These are phyloP conservation scores for Erythrolamprus reginae DNA, from an alignment of 2,113 vertebrate genomes.

Conservation along the genomic window DNA sequence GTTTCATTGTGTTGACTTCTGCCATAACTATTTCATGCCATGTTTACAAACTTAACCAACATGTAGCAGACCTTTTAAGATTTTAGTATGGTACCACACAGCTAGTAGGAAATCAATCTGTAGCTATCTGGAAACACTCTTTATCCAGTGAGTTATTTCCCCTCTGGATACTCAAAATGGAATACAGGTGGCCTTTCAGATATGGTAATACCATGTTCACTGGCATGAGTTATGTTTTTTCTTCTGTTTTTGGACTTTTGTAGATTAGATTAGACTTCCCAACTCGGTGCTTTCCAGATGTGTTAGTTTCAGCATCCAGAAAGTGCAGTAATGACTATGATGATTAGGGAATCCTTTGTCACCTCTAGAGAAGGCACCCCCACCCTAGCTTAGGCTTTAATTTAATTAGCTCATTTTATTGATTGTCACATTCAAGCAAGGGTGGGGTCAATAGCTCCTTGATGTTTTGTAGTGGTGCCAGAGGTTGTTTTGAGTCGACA, in stretches of 20 bases:
- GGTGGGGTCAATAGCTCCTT: not conserved
- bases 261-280: not conserved
- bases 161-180: not conserved
- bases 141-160: not conserved
- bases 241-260: not conserved
- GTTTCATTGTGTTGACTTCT: not conserved
- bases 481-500: not conserved
- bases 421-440: not conserved
- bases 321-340: not conserved
- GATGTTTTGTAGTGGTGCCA: not conserved
- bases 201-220: not conserved
- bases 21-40: not conserved
- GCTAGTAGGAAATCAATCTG: not conserved
- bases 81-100: not conserved
- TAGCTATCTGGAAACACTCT: not conserved
- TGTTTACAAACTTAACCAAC: not conserved
- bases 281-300: not conserved
- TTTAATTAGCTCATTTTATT: not conserved
- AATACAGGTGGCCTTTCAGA: not conserved
- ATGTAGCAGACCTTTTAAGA: not conserved
- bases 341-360: not conserved
- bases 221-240: not conserved
- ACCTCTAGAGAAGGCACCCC: not conserved
- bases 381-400: not conserved
- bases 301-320: not conserved